Evolutionary conservation across 1,140 invertebrate genomes (phyloP), one percentile per base, ranked within the genome.

Genomic region (Camponotus floridanus): DNA sequence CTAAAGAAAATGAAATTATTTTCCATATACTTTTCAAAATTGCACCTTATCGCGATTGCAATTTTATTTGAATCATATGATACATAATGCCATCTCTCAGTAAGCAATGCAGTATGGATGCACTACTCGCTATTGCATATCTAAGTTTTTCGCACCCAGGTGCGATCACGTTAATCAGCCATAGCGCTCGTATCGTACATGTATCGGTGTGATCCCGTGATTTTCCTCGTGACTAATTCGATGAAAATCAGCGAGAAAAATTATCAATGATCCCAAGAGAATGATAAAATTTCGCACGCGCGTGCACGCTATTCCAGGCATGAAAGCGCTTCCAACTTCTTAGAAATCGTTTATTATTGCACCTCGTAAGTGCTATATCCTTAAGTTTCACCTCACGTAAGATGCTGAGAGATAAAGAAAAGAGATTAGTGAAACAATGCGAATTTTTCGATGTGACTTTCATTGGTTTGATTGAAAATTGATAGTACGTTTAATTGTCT

Each of bases 91-190:
- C 61, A 18, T 57, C 70, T 88, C 55, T 61, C 15, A 31, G 18
- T 76, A 11, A 48, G 42, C 76, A 85, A 79, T 79, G 39, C 68
- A 71, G 71, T 51, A 67, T 15, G 57, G 48, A 74, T 26, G 2
- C 33, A 45, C 36, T 80, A 62, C 79, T 48, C 62, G 70, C 64
- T 68, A 85, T 67, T 64, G 62, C 15, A 15, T 51, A 21, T 74
- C 8, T 67, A 71, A 55, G 55, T 51, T 57, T 39, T 62, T 18
- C 36, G 48, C 13, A n/a, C 33, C 48, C 18, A 59, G 0, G 18
- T 4, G 68, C 21, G 18, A 89, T 62, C 84, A 74, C 59, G 62
- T 21, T 86, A 79, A 88, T 88, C 83, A 51, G 70, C 65, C 51
- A 45, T 57, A 83, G 59, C 73, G 71, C 45, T 33, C 15, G 15